Conservation (phyloP, 1,140 invertebrate genomes). For the Drepana arcuata region DNA sequence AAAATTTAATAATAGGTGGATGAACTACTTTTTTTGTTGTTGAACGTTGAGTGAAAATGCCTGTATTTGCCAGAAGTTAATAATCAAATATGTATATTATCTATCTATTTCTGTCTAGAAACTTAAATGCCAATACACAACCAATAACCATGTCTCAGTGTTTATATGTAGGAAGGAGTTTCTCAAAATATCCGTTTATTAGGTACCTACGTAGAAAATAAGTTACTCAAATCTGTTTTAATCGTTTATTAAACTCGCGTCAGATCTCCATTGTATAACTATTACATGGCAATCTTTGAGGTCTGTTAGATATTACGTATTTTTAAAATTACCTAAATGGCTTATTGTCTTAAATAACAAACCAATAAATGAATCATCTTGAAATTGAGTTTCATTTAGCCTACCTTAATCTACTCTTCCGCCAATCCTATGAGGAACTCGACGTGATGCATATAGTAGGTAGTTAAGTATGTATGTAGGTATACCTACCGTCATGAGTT, state of each 20-base stretch:
- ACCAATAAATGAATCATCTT: slow-evolving; percentile 63
- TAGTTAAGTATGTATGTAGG: no score
- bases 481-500: no score
- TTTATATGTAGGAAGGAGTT: slow-evolving; percentile 13
- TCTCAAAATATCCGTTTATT: no score
- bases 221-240: no score
- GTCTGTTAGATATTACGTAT: slow-evolving; percentile 47
- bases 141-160: slow-evolving; percentile 16
- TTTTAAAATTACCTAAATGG: slow-evolving; percentile 55
- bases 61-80: slow-evolving; percentile 62
- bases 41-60: no score
- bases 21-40: no score
- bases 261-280: slow-evolving; percentile 38
- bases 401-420: no score
- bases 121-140: slow-evolving; percentile 23
- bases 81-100: no score
- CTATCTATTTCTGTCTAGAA: slow-evolving; percentile 8
- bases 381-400: slow-evolving; percentile 34
- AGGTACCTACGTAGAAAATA: no score
- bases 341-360: slow-evolving; percentile 57
- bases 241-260: slow-evolving; percentile 62
- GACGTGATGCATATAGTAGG: no score
- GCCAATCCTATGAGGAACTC: no score
- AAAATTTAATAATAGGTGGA: no score
- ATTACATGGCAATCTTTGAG: slow-evolving; percentile 35